Percentiles rank a stretch among this genome's conserved stretches.
Conservation (phyloP, 2,888 invertebrate genomes). For the Ophioninae sp. region DNA sequence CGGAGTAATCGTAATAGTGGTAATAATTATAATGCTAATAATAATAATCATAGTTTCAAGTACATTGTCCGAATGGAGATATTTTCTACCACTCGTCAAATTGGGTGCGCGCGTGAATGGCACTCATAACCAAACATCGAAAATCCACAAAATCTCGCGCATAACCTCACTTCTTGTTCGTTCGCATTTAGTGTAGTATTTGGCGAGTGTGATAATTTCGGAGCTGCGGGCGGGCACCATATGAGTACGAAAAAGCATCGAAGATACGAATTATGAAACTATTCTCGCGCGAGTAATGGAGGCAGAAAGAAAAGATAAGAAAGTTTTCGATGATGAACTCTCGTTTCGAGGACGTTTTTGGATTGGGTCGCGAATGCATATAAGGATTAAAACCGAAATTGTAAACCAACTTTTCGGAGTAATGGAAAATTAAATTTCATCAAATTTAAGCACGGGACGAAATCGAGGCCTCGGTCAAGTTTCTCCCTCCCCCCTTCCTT, state of each 20-base stretch:
- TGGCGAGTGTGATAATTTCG: not conserved
- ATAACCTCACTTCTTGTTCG: slow-evolving; percentile 2
- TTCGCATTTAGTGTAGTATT: not conserved
- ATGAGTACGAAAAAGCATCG: not conserved
- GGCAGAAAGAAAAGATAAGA: not conserved
- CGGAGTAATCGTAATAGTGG: not conserved
- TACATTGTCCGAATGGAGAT: slow-evolving; percentile 52
- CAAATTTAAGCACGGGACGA: not conserved
- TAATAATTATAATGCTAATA: slow-evolving; percentile 3
- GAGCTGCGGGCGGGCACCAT: not conserved
- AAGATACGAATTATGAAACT: not conserved
- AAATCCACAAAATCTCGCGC: slow-evolving; percentile 10
- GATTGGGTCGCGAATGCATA: too few species aligned
- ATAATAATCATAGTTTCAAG: slow-evolving; percentile 38
- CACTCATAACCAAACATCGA: not conserved
- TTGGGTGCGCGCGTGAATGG: not conserved
- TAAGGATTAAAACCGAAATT: too few species aligned
- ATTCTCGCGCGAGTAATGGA: not conserved
- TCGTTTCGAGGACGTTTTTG: too few species aligned
- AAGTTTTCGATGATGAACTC: not conserved
- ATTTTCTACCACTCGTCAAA: not conserved
- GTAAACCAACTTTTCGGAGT: too few species aligned
- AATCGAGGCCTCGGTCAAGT: slow-evolving; percentile 11
- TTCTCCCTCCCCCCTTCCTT: not conserved
- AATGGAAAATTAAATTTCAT: too few species aligned